Base-by-base conservation (phyloP, 2,888 invertebrate genomes). In the Leptogaster cylindrica region DNA sequence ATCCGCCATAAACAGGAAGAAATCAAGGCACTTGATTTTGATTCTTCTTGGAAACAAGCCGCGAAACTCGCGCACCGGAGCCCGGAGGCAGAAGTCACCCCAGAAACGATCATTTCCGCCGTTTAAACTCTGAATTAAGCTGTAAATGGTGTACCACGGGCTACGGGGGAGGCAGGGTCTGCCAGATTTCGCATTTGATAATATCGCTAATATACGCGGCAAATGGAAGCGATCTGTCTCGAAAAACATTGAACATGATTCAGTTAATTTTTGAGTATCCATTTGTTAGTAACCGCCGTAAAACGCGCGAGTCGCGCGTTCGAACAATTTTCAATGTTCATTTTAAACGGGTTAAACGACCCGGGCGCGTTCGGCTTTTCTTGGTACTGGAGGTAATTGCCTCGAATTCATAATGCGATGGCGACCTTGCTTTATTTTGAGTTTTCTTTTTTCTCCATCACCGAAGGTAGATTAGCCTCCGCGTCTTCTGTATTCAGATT, bases 231-330 rank as follows among this genome's bases (percentile, higher is more conserved):
- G n/a, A n/a, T n/a, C n/a, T n/a, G n/a, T n/a, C n/a, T n/a, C n/a
- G n/a, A 52, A 36, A 36, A 28, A 10, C 55, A 55, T 55, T 36
- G 36, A 55, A 55, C 55, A 55, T 55, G 55, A 55, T 36, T 55
- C 55, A 55, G 10, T 55, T 36, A 55, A 55, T n/a, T n/a, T n/a
- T n/a, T n/a, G n/a, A n/a, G n/a, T n/a, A n/a, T n/a, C n/a, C n/a
- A n/a, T n/a, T n/a, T n/a, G n/a, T n/a, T n/a, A n/a, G n/a, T n/a
- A n/a, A n/a, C n/a, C n/a, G n/a, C n/a, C n/a, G n/a, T n/a, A n/a
- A n/a, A n/a, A n/a, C n/a, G n/a, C n/a, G n/a, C n/a, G n/a, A n/a
- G n/a, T n/a, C n/a, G n/a, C n/a, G n/a, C n/a, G n/a, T n/a, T n/a
- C n/a, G 41, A 41, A 41, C 16, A 41, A 16, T 1, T 39, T 14